Conservation (phyloP, 2,113 vertebrate genomes). For the Rhinichthys klamathensis region DNA sequence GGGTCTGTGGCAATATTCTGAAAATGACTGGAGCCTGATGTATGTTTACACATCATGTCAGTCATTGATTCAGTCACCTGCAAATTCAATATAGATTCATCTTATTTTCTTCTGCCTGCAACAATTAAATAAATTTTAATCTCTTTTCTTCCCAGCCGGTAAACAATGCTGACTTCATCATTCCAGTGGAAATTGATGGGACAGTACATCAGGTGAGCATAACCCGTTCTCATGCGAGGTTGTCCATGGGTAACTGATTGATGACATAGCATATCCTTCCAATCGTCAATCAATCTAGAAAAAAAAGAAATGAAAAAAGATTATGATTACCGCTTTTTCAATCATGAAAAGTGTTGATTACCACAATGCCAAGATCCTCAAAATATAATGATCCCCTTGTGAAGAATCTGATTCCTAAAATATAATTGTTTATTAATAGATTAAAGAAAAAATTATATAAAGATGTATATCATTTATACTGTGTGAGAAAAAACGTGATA, state of each 20-base stretch:
- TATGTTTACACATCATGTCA: slow-evolving; percentile 22
- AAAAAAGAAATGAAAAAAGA: too few species aligned
- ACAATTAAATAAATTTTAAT: not conserved
- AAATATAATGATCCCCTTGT: not conserved
- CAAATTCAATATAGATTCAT: not conserved
- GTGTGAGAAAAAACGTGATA: too few species aligned
- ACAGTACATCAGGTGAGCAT: slow-evolving; percentile 86
- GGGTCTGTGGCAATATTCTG: slow-evolving; percentile 45
- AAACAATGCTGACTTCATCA: slow-evolving; percentile 93
- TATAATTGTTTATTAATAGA: not conserved
- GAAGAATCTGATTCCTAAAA: not conserved
- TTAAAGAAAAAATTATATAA: too few species aligned
- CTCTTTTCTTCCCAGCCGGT: slow-evolving; percentile 78
- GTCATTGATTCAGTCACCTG: not conserved
- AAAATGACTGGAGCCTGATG: slow-evolving; percentile 19
- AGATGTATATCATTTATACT: too few species aligned
- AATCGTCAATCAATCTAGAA: not conserved
- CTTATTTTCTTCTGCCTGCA: not conserved
- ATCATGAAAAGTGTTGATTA: not conserved
- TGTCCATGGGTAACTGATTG: not conserved
- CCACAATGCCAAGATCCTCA: not conserved
- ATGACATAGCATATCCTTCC: not conserved
- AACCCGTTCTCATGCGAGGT: not conserved
- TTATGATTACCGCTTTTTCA: not conserved
- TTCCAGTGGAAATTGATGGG: slow-evolving; percentile 93